Evolutionary conservation across 2,113 vertebrate genomes (phyloP).

Genomic region (Leptosomus discolor): DNA sequence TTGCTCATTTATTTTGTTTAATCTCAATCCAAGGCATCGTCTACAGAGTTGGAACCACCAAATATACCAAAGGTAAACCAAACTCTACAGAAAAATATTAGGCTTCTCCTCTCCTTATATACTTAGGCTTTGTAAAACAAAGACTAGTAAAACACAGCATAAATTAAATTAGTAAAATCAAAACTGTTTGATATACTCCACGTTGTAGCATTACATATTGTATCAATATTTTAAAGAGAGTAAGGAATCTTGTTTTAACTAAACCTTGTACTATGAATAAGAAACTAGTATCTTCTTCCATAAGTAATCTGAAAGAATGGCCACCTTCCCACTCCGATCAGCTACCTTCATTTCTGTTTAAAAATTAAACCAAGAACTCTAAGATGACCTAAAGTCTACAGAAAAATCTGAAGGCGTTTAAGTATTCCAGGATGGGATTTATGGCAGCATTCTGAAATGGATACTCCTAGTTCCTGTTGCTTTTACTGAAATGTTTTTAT

Average conservation of each 20-base stretch:
- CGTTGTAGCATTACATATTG: background rate
- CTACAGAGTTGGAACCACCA: background rate
- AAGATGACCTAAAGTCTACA: slow-evolving; percentile 8
- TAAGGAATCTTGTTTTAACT: background rate
- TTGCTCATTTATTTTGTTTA: background rate
- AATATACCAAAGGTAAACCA: background rate
- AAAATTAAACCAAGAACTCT: slow-evolving; percentile 21
- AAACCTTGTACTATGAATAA: background rate
- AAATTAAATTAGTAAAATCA: background rate
- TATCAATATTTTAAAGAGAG: background rate
- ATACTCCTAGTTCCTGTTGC: slow-evolving; percentile 72
- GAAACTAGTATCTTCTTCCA: background rate
- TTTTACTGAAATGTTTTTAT: slow-evolving; percentile 71
- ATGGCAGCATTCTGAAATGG: slow-evolving; percentile 53
- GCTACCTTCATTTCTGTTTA: background rate
- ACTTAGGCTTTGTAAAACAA: background rate
- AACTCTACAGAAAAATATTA: background rate
- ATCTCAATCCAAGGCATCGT: background rate
- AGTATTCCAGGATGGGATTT: slow-evolving; percentile 65
- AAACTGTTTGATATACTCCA: background rate
- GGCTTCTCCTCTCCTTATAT: background rate
- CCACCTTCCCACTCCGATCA: background rate
- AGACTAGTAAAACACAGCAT: background rate
- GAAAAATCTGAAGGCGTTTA: slow-evolving; percentile 50
- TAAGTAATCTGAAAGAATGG: background rate